Evolutionary conservation across 1,140 invertebrate genomes (phyloP).

Genomic region (Euglossa dilemma): DNA sequence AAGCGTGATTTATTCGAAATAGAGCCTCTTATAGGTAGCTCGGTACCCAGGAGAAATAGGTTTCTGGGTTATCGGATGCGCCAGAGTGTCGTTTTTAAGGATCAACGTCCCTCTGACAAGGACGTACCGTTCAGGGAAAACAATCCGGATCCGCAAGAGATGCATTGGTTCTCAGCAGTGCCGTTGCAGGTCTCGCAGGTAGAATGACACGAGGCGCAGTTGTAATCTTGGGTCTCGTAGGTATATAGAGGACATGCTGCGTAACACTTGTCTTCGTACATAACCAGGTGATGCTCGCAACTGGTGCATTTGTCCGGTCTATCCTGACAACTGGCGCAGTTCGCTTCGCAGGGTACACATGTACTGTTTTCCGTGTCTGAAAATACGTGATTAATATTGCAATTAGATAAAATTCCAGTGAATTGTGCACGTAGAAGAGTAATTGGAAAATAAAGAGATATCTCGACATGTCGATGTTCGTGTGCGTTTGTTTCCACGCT

Average conservation of each 20-base stretch:
- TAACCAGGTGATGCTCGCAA: constrained; percentile 91
- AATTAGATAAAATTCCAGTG: too few species aligned
- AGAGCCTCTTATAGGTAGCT: not conserved
- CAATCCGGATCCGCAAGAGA: constrained; percentile 87
- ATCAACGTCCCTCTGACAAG: not conserved
- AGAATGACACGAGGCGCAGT: constrained; percentile 89
- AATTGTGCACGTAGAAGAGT: too few species aligned
- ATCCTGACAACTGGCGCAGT: constrained; percentile 92
- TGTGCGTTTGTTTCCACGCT: too few species aligned
- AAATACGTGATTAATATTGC: not conserved
- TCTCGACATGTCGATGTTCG: too few species aligned
- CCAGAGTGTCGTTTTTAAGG: not conserved
- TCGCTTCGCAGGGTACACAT: constrained; percentile 90
- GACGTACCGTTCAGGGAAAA: constrained; percentile 86
- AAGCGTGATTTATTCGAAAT: constrained; percentile 72
- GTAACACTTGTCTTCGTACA: constrained; percentile 90
- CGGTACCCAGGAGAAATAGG: too few species aligned
- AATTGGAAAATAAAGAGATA: too few species aligned
- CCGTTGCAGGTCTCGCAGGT: constrained; percentile 93
- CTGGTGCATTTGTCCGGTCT: constrained; percentile 90
- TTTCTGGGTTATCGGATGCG: not conserved
- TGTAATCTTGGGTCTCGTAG: constrained; percentile 92
- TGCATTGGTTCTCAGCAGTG: constrained; percentile 89
- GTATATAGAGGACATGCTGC: constrained; percentile 91
- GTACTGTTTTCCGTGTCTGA: constrained; percentile 87